Evolutionary conservation across 2,888 invertebrate genomes (phyloP), one percentile per base, ranked within the genome.

Genomic region (Scaeva pyrastri): DNA sequence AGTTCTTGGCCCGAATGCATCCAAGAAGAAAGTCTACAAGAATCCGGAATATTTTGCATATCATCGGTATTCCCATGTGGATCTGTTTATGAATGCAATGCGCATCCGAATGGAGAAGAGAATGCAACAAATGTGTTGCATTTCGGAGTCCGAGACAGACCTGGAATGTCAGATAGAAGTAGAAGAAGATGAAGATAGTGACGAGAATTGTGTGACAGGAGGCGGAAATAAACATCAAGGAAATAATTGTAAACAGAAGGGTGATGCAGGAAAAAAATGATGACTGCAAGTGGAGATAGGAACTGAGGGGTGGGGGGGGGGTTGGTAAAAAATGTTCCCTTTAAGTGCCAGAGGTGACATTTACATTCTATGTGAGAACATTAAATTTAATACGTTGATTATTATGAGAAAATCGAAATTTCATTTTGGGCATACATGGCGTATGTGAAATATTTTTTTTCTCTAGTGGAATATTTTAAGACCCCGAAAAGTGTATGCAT

Each of bases 21-120:
- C 89, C 10, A 90, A 89, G 41, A 48, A 48, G 1, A 72, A 85
- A 12, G 26, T 60, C 0, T 91, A 91, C 74, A 91, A 92, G 77
- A 92, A 91, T 88, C 84, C 90, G 0, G 89, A 90, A 14, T 91
- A 91, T 66, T 91, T 88, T 78, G 88, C 89, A 3, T 91, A 91
- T 58, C 92, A 91, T 88, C 91, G 92, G 6, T 92, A 88, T 71
- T 90, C 90, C 1, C 91, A 90, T 56, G 78, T 75, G 2, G 89
- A 90, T 3, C 64, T 91, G 1, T 89, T 90, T 16, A 70, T 16
- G 50, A 88, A 89, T 36, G 43, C 90, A 0, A 56, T 90, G 45
- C 83, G 89, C 2, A 36, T 91, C 4, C 88, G 91, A 0, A 73
- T 88, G 41, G 82, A 90, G 2, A 75, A 62, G 11, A 39, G 60